Conservation (phyloP, 2,888 invertebrate species). For the Xestobium rufovillosum region DNA sequence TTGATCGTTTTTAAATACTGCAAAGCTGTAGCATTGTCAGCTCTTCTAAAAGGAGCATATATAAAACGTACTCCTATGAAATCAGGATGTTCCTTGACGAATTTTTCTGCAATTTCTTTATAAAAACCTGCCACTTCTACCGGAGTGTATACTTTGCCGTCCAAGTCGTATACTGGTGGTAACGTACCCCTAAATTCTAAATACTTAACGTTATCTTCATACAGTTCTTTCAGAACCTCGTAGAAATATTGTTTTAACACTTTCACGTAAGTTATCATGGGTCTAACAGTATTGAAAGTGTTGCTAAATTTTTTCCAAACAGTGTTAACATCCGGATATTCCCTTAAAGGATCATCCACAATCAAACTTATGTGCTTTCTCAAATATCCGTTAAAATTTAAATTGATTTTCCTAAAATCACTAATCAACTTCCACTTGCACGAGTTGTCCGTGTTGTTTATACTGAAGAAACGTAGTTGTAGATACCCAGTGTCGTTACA, state of each 20-base stretch:
- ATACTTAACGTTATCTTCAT: constrained; percentile 57
- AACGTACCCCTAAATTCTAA: constrained; percentile 52
- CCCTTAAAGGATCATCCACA: constrained; percentile 28
- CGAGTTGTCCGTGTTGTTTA: background rate
- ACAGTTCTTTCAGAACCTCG: constrained; percentile 49
- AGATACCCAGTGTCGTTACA: constrained; percentile 37
- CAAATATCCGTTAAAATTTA: constrained; percentile 26
- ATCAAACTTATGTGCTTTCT: constrained; percentile 25
- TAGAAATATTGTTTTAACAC: constrained; percentile 51
- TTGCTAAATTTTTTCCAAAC: constrained; percentile 48
- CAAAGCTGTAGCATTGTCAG: constrained; percentile 39
- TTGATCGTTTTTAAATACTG: constrained; percentile 15
- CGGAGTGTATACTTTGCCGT: constrained; percentile 45
- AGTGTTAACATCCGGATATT: constrained; percentile 37
- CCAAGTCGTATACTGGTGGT: constrained; percentile 48
- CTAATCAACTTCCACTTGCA: constrained; percentile 17
- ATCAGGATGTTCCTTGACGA: constrained; percentile 48
- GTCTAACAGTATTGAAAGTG: constrained; percentile 42
- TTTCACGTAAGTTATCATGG: constrained; percentile 48
- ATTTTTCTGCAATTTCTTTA: constrained; percentile 45
- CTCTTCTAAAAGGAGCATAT: constrained; percentile 48
- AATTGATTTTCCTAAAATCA: constrained; percentile 18
- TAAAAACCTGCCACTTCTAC: constrained; percentile 46
- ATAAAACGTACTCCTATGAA: constrained; percentile 55
- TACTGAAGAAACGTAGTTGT: constrained; percentile 2